A percentile compares a stretch with the other conserved stretches of the same genome.
Evolutionary conservation across 1,140 invertebrate genomes (phyloP).

Genomic region (Drosophila chauvacae): DNA sequence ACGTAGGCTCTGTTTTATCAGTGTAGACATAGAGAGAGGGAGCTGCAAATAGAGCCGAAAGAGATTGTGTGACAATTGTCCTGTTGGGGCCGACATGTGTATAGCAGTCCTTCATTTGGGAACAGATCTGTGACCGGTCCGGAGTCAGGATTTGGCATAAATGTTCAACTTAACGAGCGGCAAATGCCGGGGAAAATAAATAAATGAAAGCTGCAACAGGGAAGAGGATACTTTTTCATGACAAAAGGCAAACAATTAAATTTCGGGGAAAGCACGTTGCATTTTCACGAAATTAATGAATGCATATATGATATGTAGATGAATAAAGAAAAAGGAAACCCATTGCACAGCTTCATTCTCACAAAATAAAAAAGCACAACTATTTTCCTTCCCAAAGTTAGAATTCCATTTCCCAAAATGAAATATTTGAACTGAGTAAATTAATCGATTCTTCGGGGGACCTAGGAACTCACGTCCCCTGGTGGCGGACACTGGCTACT

Average conservation of each 20-base stretch:
- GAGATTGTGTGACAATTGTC: slow-evolving; percentile 58
- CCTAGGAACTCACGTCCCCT: slow-evolving; percentile 85
- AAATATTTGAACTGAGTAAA: neutral
- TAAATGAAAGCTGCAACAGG: neutral
- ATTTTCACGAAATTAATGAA: neutral
- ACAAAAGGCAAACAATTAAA: neutral
- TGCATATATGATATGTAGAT: neutral
- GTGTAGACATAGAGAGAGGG: neutral
- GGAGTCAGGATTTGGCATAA: neutral
- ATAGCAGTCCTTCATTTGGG: slow-evolving; percentile 36
- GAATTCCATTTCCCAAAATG: neutral
- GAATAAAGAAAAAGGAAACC: too few relatives aligned
- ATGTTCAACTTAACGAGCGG: slow-evolving; percentile 11
- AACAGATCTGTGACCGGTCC: slow-evolving; percentile 16
- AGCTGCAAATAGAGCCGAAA: slow-evolving; percentile 10
- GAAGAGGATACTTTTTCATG: neutral
- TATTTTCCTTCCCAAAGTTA: neutral
- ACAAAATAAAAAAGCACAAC: too few relatives aligned
- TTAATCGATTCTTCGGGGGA: neutral
- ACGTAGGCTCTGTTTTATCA: too few relatives aligned
- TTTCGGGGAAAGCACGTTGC: neutral
- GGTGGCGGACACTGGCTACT: slow-evolving; percentile 87
- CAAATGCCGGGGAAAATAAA: slow-evolving; percentile 6
- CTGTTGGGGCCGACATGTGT: slow-evolving; percentile 55
- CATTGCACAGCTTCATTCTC: too few relatives aligned